Evolutionary conservation across 1,140 invertebrate genomes (phyloP).

Genomic region (Nasonia longicornis): DNA sequence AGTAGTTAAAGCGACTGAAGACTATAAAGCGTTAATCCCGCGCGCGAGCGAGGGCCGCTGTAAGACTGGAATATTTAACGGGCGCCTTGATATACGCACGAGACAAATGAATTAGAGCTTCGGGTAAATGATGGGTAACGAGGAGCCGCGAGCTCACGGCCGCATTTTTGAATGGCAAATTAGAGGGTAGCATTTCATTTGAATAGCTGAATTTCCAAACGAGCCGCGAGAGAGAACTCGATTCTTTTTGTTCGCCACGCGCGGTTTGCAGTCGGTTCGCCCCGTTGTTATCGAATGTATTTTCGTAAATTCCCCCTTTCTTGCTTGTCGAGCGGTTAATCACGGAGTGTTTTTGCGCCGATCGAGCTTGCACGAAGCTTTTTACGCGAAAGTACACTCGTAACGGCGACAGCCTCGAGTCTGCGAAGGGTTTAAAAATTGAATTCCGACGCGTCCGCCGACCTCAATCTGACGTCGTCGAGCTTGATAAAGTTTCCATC

Average conservation of each 20-base stretch:
- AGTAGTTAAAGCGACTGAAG: constrained; percentile 40
- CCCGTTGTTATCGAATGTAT: no score
- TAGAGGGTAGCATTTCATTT: constrained; percentile 55
- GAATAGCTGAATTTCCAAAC: constrained; percentile 55
- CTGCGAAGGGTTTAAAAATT: constrained; percentile 8
- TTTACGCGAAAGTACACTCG: no score
- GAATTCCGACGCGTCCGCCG: background rate
- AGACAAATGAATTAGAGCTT: constrained; percentile 57
- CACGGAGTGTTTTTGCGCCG: no score
- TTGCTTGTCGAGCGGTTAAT: no score
- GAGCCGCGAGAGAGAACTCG: background rate
- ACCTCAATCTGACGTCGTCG: no score
- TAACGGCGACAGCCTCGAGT: no score
- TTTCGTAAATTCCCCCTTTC: no score
- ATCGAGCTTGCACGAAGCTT: no score
- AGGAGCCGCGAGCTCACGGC: constrained; percentile 42
- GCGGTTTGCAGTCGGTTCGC: no score
- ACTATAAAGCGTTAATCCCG: constrained; percentile 44
- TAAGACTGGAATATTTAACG: constrained; percentile 54
- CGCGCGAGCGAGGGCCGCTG: background rate
- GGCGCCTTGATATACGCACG: constrained; percentile 39
- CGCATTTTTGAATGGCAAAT: constrained; percentile 57
- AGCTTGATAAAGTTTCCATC: no score
- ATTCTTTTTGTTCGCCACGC: background rate
- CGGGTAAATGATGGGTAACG: constrained; percentile 55